Evolutionary conservation across 2,113 vertebrate species (phyloP).

Genomic region (Bos taurus): ARS-UCD2.0 NC_037339.1:66362001-66362500

Average conservation of each 20-base stretch:
- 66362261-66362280: neutral
- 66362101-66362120: neutral
- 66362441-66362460: fast-evolving
- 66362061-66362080: neutral
- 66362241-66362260: neutral
- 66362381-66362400: neutral
- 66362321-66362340: neutral
- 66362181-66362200: neutral
- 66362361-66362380: neutral
- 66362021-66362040: neutral
- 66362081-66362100: neutral
- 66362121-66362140: neutral
- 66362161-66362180: neutral
- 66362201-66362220: neutral
- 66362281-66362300: neutral
- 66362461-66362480: neutral
- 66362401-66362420: neutral
- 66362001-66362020: neutral
- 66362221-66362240: neutral
- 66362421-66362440: fast-evolving
- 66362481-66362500: neutral
- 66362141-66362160: neutral
- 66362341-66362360: neutral
- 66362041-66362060: neutral
- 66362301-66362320: neutral